Percentiles rank a stretch among this genome's conserved stretches.
Conservation (phyloP, 2,113 vertebrate species). For the Thymallus thymallus region DNA sequence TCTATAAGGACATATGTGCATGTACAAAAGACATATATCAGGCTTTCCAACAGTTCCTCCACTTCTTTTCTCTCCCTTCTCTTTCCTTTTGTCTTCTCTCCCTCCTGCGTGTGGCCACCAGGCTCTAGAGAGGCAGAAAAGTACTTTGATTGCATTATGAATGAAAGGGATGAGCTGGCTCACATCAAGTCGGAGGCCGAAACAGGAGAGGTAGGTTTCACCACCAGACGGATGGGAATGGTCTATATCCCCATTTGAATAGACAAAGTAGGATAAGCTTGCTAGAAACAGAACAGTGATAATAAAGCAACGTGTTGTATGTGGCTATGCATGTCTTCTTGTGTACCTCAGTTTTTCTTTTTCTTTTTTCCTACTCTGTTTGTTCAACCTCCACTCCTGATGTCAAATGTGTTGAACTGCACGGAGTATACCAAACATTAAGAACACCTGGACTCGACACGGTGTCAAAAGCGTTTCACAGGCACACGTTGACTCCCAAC, state of each 20-base stretch:
- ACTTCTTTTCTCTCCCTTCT: conserved; percentile 65
- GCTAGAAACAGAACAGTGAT: neutral
- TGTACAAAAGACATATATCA: conserved; percentile 28
- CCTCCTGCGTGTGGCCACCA: conserved; percentile 74
- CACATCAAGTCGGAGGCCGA: conserved; percentile 87
- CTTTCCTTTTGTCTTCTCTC: conserved; percentile 45
- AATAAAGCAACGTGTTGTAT: neutral
- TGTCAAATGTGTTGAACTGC: no score
- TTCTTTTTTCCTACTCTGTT: neutral
- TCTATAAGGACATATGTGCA: conserved; percentile 1
- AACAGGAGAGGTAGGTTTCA: conserved; percentile 88
- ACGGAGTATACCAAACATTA: no score
- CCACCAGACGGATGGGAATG: neutral
- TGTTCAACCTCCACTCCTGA: no score
- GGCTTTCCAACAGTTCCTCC: conserved; percentile 50
- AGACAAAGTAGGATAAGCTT: neutral
- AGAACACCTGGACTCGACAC: no score
- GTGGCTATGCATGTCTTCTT: neutral
- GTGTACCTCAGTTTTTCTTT: neutral
- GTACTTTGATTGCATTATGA: conserved; percentile 98
- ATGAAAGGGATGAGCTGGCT: conserved; percentile 95
- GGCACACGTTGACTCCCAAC: no score
- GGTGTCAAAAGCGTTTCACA: no score
- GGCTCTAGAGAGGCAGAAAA: conserved; percentile 99
- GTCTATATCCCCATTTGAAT: conserved; percentile 1